Conservation (phyloP, 1,140 invertebrate genomes). For the Teleopsis dalmanni region DNA sequence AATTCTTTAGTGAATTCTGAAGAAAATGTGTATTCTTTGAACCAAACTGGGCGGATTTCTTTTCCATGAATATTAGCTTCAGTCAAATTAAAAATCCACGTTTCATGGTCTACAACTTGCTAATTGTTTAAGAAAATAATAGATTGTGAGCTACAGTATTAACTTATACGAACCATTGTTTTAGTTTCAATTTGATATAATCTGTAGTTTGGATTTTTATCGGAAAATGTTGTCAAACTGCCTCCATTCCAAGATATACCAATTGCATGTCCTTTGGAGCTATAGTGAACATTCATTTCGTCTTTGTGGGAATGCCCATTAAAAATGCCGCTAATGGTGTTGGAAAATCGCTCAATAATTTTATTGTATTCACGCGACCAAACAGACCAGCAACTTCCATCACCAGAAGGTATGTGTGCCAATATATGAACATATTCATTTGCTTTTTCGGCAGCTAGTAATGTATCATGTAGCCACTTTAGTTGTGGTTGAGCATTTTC, state of each 20-base stretch:
- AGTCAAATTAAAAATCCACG: slow-evolving; percentile 70
- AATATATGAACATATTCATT: slow-evolving; percentile 74
- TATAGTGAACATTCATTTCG: slow-evolving; percentile 62
- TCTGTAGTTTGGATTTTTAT: slow-evolving; percentile 76
- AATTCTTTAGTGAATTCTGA: slow-evolving; percentile 36
- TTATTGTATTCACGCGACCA: slow-evolving; percentile 60
- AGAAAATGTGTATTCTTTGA: slow-evolving; percentile 58
- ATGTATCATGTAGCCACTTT: slow-evolving; percentile 63
- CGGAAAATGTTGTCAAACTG: slow-evolving; percentile 56
- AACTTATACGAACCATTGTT: slow-evolving; percentile 55
- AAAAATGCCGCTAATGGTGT: slow-evolving; percentile 68
- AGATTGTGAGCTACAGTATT: neutral
- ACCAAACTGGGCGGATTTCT: slow-evolving; percentile 53
- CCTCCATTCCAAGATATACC: slow-evolving; percentile 71
- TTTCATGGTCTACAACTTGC: slow-evolving; percentile 61
- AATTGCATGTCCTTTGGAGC: slow-evolving; percentile 48
- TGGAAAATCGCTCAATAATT: slow-evolving; percentile 55
- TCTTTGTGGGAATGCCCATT: slow-evolving; percentile 76
- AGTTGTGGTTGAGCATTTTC: slow-evolving; percentile 52
- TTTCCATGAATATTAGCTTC: slow-evolving; percentile 58
- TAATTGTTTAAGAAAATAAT: slow-evolving; percentile 27
- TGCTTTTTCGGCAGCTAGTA: slow-evolving; percentile 61
- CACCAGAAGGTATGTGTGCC: slow-evolving; percentile 71
- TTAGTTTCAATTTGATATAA: slow-evolving; percentile 59
- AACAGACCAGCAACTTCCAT: slow-evolving; percentile 56